A percentile compares a stretch with the other conserved stretches of the same genome.
These are phyloP conservation scores for Umimayanthus kanabou DNA, from an alignment of 92 coral and sea anemone genomes.

Conservation along the genomic window DNA sequence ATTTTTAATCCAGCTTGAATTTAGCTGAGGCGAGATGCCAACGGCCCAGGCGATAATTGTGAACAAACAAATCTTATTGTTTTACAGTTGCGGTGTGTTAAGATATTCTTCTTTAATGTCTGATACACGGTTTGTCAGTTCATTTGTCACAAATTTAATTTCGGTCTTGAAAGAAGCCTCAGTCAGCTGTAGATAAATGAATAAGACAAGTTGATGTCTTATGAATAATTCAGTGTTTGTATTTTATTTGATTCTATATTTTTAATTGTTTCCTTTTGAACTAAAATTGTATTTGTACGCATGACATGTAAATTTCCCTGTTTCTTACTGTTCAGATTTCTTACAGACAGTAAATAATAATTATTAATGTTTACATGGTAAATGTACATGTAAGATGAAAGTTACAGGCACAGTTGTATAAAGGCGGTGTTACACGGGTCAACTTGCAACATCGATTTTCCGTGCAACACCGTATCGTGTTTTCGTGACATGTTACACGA, in stretches of 20 bases:
- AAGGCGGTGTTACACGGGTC: too few relatives aligned
- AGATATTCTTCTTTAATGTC: background rate
- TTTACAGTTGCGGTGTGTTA: background rate
- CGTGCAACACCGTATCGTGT: too few relatives aligned
- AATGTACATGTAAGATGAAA: too few relatives aligned
- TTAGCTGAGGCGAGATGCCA: background rate
- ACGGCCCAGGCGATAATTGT: background rate
- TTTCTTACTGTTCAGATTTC: too few relatives aligned
- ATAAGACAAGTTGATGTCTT: background rate
- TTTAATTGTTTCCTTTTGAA: too few relatives aligned
- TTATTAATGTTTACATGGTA: too few relatives aligned
- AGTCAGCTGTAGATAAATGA: background rate
- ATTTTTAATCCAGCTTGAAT: background rate
- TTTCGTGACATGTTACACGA: too few relatives aligned
- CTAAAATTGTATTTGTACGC: too few relatives aligned
- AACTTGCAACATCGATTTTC: too few relatives aligned
- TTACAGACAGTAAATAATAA: too few relatives aligned
- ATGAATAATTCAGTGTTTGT: slow-evolving; percentile 9
- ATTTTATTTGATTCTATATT: background rate
- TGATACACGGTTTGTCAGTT: background rate
- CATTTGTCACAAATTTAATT: background rate
- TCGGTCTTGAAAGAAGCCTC: background rate
- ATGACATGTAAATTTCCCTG: too few relatives aligned
- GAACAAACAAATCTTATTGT: background rate
- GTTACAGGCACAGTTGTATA: too few relatives aligned